A percentile compares a stretch with the other conserved stretches of the same genome.
These are phyloP conservation scores for Iselma pallidipennis DNA, from an alignment of 2,888 invertebrate species.

Conservation along the genomic window DNA sequence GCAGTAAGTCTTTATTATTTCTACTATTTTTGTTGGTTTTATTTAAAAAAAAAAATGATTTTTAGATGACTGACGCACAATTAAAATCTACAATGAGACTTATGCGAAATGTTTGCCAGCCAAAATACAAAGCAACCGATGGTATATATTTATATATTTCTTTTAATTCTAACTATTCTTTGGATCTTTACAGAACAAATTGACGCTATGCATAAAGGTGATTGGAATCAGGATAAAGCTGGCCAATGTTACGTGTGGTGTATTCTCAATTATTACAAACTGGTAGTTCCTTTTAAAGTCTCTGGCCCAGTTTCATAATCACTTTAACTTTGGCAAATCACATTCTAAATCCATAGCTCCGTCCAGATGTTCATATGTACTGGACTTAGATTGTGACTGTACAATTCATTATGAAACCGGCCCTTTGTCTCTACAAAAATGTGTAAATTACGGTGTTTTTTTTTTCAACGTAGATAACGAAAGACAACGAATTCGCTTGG, in stretches of 20 bases:
- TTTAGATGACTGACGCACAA: conserved; percentile 59
- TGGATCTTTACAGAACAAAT: conserved; percentile 37
- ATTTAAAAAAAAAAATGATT: background rate
- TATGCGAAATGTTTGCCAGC: conserved; percentile 67
- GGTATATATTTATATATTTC: conserved; percentile 53
- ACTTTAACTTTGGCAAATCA: background rate
- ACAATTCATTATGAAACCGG: no score
- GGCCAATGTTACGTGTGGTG: conserved; percentile 61
- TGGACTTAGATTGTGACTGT: conserved; percentile 3
- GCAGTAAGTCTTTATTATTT: conserved; percentile 12
- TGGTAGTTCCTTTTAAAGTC: conserved; percentile 47
- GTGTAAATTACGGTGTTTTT: background rate
- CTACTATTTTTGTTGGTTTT: background rate
- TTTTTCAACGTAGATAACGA: conserved; percentile 34
- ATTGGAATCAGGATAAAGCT: conserved; percentile 42
- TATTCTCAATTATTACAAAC: conserved; percentile 58
- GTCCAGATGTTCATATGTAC: no score
- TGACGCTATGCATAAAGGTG: conserved; percentile 45
- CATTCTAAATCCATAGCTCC: background rate
- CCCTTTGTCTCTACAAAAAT: no score
- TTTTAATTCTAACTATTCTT: conserved; percentile 10
- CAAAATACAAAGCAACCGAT: conserved; percentile 63
- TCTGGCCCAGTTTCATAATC: background rate
- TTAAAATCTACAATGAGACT: conserved; percentile 64
- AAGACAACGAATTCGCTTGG: conserved; percentile 51